phyloP scores from a whole-genome alignment of 2,888 invertebrate genomes.

The Pyrocoelia pectoralis region DNA sequence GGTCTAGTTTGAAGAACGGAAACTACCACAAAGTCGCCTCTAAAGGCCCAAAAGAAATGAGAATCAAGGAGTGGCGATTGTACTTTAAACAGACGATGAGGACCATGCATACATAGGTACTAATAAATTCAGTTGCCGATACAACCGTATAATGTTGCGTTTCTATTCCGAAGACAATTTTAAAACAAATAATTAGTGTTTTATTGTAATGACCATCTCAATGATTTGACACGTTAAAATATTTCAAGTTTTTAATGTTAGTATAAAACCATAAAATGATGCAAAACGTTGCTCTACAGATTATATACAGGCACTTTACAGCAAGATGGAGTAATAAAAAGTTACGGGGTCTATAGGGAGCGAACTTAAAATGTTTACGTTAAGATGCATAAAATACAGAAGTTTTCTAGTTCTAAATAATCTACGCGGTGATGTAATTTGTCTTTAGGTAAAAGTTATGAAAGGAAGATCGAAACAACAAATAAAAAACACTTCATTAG shows the following conservation, averaged over 20 bases:
- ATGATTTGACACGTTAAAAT: neutral
- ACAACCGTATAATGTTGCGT: neutral
- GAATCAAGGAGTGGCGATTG: too few relatives aligned
- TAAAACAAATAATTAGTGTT: neutral
- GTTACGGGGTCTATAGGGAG: neutral
- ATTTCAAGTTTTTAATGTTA: neutral
- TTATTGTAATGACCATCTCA: neutral
- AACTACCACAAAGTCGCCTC: too few relatives aligned
- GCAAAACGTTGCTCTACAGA: neutral
- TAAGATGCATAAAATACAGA: slow-evolving; percentile 1
- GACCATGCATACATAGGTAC: too few relatives aligned
- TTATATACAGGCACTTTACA: neutral
- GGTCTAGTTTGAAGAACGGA: too few relatives aligned
- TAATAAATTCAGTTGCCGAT: too few relatives aligned
- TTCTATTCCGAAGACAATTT: neutral
- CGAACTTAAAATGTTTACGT: neutral
- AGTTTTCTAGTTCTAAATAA: neutral
- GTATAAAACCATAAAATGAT: neutral
- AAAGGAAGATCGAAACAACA: neutral
- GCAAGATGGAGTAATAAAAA: neutral
- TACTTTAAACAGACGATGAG: too few relatives aligned
- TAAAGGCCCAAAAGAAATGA: too few relatives aligned
- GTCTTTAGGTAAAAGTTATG: neutral
- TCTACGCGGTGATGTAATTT: neutral
- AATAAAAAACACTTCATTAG: neutral